Conservation (phyloP, 2,113 vertebrate species). For the Stercorarius parasiticus region DNA sequence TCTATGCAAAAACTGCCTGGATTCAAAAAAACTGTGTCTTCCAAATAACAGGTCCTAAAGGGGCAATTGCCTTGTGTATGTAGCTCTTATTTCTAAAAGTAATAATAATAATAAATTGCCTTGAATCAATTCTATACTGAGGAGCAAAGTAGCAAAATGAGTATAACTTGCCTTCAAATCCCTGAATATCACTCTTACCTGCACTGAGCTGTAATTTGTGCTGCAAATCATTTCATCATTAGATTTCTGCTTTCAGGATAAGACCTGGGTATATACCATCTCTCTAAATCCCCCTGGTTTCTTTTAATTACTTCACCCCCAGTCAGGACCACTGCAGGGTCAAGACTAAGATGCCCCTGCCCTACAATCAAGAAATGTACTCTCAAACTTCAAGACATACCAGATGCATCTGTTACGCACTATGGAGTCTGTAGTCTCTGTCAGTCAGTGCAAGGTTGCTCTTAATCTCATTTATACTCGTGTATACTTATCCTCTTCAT, state of each 20-base stretch:
- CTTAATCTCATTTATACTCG: not conserved
- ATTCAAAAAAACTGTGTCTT: constrained; percentile 36
- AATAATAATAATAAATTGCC: not conserved
- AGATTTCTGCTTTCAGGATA: not conserved
- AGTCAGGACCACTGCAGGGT: not conserved
- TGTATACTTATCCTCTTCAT: not conserved
- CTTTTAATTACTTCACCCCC: not conserved
- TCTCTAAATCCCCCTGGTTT: not conserved
- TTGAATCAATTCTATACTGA: not conserved
- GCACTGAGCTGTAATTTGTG: not conserved
- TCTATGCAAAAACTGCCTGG: constrained; percentile 8
- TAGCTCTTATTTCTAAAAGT: constrained; percentile 20
- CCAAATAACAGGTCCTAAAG: not conserved
- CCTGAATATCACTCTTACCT: not conserved
- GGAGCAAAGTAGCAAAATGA: not conserved
- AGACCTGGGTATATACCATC: not conserved
- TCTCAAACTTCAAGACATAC: not conserved
- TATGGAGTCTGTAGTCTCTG: not conserved
- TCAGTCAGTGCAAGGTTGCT: not conserved
- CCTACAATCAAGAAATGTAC: not conserved
- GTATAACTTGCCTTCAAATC: not conserved
- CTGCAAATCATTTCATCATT: not conserved
- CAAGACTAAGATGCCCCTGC: not conserved
- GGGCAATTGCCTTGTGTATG: not conserved
- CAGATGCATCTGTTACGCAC: not conserved